Evolutionary conservation across 2,797 vertebrate genomes (phyloP).

Genomic region (Pseudotriccus pelzelni): DNA sequence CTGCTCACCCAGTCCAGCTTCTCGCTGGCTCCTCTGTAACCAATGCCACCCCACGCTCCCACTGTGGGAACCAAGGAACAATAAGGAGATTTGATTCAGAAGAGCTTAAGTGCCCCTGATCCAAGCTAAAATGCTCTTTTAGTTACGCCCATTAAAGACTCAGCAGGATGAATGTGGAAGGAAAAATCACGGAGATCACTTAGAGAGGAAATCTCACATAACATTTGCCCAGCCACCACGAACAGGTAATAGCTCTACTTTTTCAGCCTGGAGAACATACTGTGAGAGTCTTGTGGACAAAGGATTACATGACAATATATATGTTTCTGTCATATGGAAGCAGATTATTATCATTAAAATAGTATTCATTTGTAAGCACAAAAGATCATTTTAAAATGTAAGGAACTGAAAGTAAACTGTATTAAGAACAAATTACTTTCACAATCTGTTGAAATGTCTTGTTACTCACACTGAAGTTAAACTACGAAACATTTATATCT

Average conservation of each 20-base stretch:
- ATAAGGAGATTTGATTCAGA: background rate
- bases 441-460: background rate
- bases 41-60: rapidly evolving
- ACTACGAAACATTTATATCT: background rate
- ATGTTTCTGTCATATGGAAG: background rate
- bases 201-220: background rate
- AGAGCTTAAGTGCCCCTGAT: background rate
- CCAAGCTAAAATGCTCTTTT: background rate
- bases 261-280: background rate
- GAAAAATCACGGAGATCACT: background rate
- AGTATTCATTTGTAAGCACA: background rate
- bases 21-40: background rate
- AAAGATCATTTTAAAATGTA: background rate
- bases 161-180: background rate
- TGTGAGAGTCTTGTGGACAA: background rate
- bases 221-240: background rate
- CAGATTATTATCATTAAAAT: background rate
- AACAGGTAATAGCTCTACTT: background rate
- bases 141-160: background rate
- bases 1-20: background rate
- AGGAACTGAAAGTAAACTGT: background rate
- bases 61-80: background rate
- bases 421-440: background rate
- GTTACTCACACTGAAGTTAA: background rate
- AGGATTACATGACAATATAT: background rate